These are phyloP conservation scores for Mormyrus proboscirostris DNA, from an alignment of 2,797 vertebrate species.

Conservation along the genomic window DNA sequence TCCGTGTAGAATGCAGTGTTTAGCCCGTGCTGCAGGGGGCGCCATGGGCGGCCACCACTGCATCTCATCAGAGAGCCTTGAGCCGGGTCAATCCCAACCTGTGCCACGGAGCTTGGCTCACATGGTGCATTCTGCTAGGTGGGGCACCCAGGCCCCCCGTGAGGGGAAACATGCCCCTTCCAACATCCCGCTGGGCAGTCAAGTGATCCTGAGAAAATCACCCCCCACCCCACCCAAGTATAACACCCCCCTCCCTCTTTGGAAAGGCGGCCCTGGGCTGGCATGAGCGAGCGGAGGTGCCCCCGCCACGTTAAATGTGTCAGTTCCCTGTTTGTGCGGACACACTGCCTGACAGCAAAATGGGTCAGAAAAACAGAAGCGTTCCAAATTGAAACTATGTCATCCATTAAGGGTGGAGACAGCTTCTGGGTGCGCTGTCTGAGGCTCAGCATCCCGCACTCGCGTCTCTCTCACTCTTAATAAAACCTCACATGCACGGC, in stretches of 20 bases:
- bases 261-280: background rate
- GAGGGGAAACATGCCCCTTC: no score
- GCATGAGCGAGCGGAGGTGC: background rate
- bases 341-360: background rate
- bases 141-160: background rate
- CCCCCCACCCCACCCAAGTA: background rate
- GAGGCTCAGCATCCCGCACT: background rate
- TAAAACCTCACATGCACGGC: background rate
- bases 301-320: background rate
- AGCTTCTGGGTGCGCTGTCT: background rate
- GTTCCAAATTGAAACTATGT: slow-evolving; percentile 9
- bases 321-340: background rate
- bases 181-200: background rate
- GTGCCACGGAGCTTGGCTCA: background rate
- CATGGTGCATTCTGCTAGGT: background rate
- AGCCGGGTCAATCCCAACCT: slow-evolving; percentile 1
- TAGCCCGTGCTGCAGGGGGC: background rate
- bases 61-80: background rate
- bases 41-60: background rate
- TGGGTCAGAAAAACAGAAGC: slow-evolving; percentile 12
- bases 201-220: background rate
- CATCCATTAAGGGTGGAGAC: slow-evolving; percentile 7
- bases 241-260: background rate
- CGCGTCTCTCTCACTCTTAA: background rate
- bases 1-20: background rate